Evolutionary conservation across 1,140 invertebrate genomes (phyloP).

Genomic region (Xylocopa sonorina): DNA sequence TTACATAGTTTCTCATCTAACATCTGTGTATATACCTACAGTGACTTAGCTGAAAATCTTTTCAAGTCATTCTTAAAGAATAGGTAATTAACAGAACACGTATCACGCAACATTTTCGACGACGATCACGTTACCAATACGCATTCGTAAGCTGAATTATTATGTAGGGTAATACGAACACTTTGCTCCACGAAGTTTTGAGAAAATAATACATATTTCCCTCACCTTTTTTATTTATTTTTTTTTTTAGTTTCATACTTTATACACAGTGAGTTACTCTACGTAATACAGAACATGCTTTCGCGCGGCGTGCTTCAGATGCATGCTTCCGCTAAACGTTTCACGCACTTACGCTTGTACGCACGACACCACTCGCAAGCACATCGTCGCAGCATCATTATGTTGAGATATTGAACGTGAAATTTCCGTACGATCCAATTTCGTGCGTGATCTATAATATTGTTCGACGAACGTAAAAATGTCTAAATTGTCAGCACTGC

Average conservation of each 20-base stretch:
- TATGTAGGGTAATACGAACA: slow-evolving; percentile 4
- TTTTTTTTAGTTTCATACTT: not conserved
- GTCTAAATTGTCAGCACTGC: too few relatives aligned
- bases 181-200: not conserved
- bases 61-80: not conserved
- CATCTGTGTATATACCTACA: not conserved
- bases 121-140: not conserved
- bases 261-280: slow-evolving; percentile 20
- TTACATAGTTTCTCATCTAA: not conserved
- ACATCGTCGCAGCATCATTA: slow-evolving; percentile 54
- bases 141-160: too few relatives aligned
- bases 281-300: slow-evolving; percentile 46
- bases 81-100: not conserved
- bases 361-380: slow-evolving; percentile 67
- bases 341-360: slow-evolving; percentile 67
- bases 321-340: slow-evolving; percentile 61
- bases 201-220: slow-evolving; percentile 7
- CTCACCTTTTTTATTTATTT: not conserved
- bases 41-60: not conserved
- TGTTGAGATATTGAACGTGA: slow-evolving; percentile 24
- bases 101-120: slow-evolving; percentile 2
- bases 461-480: too few relatives aligned
- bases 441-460: too few relatives aligned
- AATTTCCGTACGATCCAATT: not conserved
- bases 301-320: slow-evolving; percentile 61